Evolutionary conservation across 2,113 vertebrate genomes (phyloP).

Genomic region (Sclerurus mexicanus): DNA sequence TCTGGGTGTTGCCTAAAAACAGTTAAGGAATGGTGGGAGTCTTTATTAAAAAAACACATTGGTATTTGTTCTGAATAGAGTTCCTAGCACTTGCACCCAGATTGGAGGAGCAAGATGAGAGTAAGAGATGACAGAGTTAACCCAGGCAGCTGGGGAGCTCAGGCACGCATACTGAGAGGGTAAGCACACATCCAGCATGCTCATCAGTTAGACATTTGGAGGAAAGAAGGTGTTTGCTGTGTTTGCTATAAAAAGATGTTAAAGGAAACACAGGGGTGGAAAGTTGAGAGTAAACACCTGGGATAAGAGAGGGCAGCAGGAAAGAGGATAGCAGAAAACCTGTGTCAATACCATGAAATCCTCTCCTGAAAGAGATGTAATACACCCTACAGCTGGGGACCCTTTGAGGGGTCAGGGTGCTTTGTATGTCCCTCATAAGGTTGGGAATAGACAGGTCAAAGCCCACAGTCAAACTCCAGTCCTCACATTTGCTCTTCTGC

Average conservation of each 20-base stretch:
- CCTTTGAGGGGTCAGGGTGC: rapidly evolving
- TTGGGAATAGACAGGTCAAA: neutral
- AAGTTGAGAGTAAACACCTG: neutral
- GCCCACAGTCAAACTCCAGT: rapidly evolving
- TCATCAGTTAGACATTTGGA: neutral
- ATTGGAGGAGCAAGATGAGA: neutral
- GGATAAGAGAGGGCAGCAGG: neutral
- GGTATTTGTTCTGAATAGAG: neutral
- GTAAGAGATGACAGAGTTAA: neutral
- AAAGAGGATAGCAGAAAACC: neutral
- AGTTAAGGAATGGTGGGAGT: neutral
- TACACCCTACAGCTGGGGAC: rapidly evolving
- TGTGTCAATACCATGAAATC: neutral
- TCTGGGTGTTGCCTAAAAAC: neutral
- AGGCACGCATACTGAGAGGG: neutral
- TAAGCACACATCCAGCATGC: rapidly evolving
- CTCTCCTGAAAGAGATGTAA: too few relatives aligned
- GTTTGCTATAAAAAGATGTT: neutral
- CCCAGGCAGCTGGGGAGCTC: neutral
- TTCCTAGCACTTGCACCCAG: neutral
- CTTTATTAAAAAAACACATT: neutral
- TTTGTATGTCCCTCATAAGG: neutral
- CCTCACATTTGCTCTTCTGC: neutral
- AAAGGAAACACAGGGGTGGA: neutral
- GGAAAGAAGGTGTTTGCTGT: neutral